Base-by-base conservation (phyloP, 53 echinoderm and acorn worm species). In the Mesocentrotus franciscanus region DNA sequence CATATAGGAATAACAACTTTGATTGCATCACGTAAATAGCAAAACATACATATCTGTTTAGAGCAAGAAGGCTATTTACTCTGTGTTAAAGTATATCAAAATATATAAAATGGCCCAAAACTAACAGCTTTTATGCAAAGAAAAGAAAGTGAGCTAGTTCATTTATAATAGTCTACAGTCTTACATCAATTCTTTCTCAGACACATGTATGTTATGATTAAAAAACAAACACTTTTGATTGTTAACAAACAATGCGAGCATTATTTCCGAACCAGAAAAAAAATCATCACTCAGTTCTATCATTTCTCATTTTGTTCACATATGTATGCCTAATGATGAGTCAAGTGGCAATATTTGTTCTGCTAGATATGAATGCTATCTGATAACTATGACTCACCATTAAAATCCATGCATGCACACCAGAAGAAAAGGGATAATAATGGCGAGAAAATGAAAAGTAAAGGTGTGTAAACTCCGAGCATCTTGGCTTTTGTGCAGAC, bases 261-360 rank as follows among this genome's bases (percentile, higher is more conserved):
- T 84, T 84, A 84, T 84, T 42, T 84, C 84, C 16, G 42, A 7
- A 18, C 84, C 49, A 56, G 29, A 87, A 27, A 55, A 55, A 66
- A n/a, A 87, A 24, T 87, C 58, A 87, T n/a, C 12, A 87, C 57
- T 57, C 10, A 10, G n/a, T 20, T 58, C 87, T 13, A 26, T 6
- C 58, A 57, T 85, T 56, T 87, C 87, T 57, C 56, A 87, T 2
- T 26, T n/a, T 87, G 12, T 55, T 58, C 11, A 10, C 27, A 26
- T 9, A 58, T 87, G 58, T 87, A 58, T 87, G 87, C 87, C n/a
- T 87, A 57, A 57, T 84, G 84, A 84, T 87, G 87, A 87, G 84
- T 84, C 84, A 84, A 84, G 84, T 36, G 84, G 58, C n/a, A 26
- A 56, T 87, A 87, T 87, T 87, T 87, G 87, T 58, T 87, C 57